phyloP scores from a whole-genome alignment of 2,113 vertebrate species.

The Oreochromis niloticus region DNA sequence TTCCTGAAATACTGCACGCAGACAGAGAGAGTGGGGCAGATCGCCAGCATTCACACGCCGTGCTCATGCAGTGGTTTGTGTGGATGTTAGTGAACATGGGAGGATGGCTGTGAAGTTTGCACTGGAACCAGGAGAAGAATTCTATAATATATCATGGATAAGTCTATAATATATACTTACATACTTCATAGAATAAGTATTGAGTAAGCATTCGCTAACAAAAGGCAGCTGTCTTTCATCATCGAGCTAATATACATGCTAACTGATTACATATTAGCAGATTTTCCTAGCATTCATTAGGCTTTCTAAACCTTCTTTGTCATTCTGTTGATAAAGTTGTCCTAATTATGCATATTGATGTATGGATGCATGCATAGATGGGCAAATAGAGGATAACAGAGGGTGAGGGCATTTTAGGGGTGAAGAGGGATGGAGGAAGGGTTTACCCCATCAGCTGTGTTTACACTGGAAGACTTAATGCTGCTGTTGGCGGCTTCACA shows the following conservation, averaged over 20 bases:
- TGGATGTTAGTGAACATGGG: neutral
- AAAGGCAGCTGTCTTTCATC: neutral
- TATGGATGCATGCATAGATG: neutral
- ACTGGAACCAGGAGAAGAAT: neutral
- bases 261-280: neutral
- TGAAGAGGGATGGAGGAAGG: neutral
- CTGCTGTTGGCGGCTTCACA: slow-evolving; percentile 50
- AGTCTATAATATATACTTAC: neutral
- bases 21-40: neutral
- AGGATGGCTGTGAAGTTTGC: neutral
- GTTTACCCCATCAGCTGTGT: slow-evolving; percentile 42
- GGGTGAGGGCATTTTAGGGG: neutral
- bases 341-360: neutral
- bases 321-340: neutral
- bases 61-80: neutral
- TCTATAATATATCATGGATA: neutral
- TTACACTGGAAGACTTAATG: slow-evolving; percentile 36
- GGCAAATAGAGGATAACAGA: neutral
- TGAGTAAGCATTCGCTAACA: rapidly evolving
- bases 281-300: neutral
- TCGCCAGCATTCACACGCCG: neutral
- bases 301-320: neutral
- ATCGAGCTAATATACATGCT: neutral
- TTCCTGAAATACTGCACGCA: rapidly evolving
- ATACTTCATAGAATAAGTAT: neutral